phyloP scores from a whole-genome alignment of 2,113 vertebrate genomes.

The Anarrhichthys ocellatus region DNA sequence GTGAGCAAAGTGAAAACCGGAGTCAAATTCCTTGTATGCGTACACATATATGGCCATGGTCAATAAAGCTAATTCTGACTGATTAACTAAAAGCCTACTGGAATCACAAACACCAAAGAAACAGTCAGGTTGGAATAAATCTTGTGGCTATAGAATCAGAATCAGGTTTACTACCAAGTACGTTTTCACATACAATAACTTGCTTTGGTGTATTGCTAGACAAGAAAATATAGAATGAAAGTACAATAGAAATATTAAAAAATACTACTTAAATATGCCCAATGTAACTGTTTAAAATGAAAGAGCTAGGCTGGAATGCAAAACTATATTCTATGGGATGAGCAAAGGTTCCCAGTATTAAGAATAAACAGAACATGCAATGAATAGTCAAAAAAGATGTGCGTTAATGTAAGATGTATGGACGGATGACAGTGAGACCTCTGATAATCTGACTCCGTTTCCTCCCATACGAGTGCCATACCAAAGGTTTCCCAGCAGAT shows the following conservation, averaged over 20 bases:
- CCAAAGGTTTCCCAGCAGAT: not conserved
- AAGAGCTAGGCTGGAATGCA: not conserved
- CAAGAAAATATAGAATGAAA: not conserved
- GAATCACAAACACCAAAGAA: not conserved
- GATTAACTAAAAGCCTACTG: not conserved
- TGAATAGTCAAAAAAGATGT: not conserved
- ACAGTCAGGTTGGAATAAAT: not conserved
- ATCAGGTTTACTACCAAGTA: not conserved
- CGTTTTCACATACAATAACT: not conserved
- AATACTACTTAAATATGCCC: not conserved
- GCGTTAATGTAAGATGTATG: not conserved
- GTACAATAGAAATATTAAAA: not conserved
- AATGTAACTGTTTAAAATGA: not conserved
- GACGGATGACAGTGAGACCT: not conserved
- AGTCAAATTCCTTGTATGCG: too few relatives aligned
- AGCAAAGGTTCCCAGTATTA: not conserved
- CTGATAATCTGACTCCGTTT: not conserved
- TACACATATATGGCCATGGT: too few relatives aligned
- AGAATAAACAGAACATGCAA: not conserved
- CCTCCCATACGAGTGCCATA: not conserved
- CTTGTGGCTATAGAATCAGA: not conserved
- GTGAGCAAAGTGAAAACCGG: too few relatives aligned
- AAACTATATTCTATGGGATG: not conserved
- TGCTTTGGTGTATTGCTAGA: not conserved
- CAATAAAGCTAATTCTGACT: too few relatives aligned